Evolutionary conservation across 2,113 vertebrate species (phyloP).

Genomic region (Orientallactaga bullata): DNA sequence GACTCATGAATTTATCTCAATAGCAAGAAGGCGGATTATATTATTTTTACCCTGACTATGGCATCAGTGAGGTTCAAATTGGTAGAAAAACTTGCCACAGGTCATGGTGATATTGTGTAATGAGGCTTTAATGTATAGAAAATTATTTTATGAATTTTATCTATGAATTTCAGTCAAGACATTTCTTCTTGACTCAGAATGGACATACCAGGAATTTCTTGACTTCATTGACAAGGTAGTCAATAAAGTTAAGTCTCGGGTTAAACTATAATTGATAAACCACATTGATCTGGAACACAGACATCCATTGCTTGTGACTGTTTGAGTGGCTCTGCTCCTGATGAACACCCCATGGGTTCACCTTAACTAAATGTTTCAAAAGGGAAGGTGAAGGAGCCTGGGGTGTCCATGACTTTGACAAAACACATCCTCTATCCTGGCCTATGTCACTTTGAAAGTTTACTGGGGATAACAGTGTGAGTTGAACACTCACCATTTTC

Average conservation of each 20-base stretch:
- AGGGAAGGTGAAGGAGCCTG: neutral
- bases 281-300: neutral
- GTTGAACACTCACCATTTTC: neutral
- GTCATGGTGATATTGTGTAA: neutral
- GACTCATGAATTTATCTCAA: conserved; percentile 47
- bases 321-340: neutral
- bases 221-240: neutral
- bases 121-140: conserved; percentile 18
- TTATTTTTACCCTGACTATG: conserved; percentile 32
- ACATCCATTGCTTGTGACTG: neutral
- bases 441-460: neutral
- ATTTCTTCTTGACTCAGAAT: neutral
- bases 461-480: neutral
- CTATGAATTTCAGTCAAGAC: conserved; percentile 1
- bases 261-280: conserved; percentile 24
- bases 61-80: neutral
- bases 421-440: neutral
- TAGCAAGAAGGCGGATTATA: conserved; percentile 14
- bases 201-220: neutral
- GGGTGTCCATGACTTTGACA: neutral
- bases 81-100: conserved; percentile 10
- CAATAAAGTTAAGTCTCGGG: neutral
- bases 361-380: neutral
- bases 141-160: conserved; percentile 34
- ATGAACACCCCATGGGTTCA: neutral